Percentiles rank a stretch among this genome's conserved stretches.
Conservation (phyloP, 2,797 vertebrate genomes). For the Hybognathus amarus region DNA sequence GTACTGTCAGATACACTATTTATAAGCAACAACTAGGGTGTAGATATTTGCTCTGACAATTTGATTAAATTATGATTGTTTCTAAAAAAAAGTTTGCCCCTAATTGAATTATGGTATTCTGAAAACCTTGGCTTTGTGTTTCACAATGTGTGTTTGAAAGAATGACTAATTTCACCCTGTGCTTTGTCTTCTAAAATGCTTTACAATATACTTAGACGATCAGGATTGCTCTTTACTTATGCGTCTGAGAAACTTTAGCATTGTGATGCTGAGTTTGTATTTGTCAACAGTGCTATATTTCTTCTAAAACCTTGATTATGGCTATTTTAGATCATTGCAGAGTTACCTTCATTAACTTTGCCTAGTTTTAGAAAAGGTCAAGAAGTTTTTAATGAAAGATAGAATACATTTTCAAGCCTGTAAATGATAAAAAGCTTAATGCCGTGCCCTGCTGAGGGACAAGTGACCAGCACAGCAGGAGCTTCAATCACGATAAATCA, state of each 20-base stretch:
- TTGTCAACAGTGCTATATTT: not conserved
- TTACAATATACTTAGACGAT: slow-evolving; percentile 18
- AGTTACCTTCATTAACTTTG: slow-evolving; percentile 9
- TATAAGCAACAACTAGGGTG: not conserved
- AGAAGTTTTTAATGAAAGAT: slow-evolving; percentile 10
- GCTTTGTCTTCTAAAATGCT: slow-evolving; percentile 35
- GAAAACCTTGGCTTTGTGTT: slow-evolving; percentile 9
- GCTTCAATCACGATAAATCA: slow-evolving; percentile 27
- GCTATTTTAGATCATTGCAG: not conserved
- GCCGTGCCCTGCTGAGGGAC: not conserved
- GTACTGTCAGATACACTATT: not conserved
- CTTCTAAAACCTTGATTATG: not conserved
- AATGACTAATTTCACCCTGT: slow-evolving; percentile 52
- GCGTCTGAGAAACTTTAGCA: slow-evolving; percentile 10
- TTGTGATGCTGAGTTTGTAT: not conserved
- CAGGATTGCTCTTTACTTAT: slow-evolving; percentile 9
- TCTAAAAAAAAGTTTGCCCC: slow-evolving; percentile 1
- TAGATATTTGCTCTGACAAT: not conserved
- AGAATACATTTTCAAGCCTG: slow-evolving; percentile 1
- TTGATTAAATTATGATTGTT: not conserved
- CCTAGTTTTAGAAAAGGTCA: not conserved
- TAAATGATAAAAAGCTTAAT: slow-evolving; percentile 20
- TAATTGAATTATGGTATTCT: slow-evolving; percentile 33
- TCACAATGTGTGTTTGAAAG: slow-evolving; percentile 35
- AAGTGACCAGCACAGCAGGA: slow-evolving; percentile 30